Evolutionary conservation across 2,888 invertebrate genomes (phyloP).

Genomic region (Conus canariensis): DNA sequence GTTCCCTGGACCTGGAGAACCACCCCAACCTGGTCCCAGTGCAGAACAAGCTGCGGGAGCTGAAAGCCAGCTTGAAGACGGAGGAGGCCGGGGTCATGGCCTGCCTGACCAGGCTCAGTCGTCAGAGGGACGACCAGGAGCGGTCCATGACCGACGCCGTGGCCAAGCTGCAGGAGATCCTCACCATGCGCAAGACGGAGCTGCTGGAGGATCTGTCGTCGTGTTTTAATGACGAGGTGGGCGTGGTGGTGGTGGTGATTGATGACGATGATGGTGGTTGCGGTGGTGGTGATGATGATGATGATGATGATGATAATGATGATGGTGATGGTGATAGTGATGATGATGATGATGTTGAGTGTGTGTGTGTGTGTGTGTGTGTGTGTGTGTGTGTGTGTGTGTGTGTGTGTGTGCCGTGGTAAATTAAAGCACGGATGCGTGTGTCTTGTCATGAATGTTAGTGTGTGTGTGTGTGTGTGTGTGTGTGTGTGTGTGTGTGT

Average conservation of each 20-base stretch:
- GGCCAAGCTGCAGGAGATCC: slow-evolving; percentile 37
- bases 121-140: slow-evolving; percentile 30
- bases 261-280: not conserved
- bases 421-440: too few relatives aligned
- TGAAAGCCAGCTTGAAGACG: slow-evolving; percentile 23
- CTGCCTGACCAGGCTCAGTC: not conserved
- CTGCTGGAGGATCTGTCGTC: slow-evolving; percentile 39
- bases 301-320: too few relatives aligned
- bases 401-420: not conserved
- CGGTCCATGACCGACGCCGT: slow-evolving; percentile 32
- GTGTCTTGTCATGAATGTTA: not conserved
- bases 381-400: slow-evolving; percentile 1
- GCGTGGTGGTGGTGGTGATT: not conserved
- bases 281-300: not conserved
- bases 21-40: not conserved
- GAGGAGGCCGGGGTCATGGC: slow-evolving; percentile 23
- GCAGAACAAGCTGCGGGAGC: slow-evolving; percentile 16
- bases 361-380: slow-evolving; percentile 3
- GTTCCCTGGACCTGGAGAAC: not conserved
- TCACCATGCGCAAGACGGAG: slow-evolving; percentile 38
- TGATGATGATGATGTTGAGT: not conserved
- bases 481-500: not conserved
- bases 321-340: too few relatives aligned
- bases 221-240: slow-evolving; percentile 35
- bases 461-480: not conserved